These are phyloP conservation scores for Strigamia maritima DNA, from an alignment of 2,888 invertebrate species.

Conservation along the genomic window DNA sequence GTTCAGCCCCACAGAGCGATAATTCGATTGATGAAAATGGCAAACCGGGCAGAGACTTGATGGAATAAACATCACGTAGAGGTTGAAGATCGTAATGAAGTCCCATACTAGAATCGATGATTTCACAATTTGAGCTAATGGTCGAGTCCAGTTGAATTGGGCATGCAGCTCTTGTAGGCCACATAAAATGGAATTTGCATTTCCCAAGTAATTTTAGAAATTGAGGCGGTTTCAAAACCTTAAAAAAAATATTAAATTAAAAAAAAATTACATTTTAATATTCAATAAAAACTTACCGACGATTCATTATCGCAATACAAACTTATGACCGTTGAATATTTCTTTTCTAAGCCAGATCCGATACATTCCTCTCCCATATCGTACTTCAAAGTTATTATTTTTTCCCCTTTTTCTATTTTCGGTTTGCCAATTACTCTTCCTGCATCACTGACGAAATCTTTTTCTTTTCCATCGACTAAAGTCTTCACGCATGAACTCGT, in stretches of 20 bases:
- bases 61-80: neutral
- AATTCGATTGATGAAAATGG: neutral
- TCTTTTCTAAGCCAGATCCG: neutral
- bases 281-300: neutral
- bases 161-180: slow-evolving; percentile 36
- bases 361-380: slow-evolving; percentile 36
- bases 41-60: neutral
- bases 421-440: slow-evolving; percentile 25
- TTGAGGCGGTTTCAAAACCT: neutral
- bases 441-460: slow-evolving; percentile 18
- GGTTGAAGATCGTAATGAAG: neutral
- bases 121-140: neutral
- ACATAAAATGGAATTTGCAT: slow-evolving; percentile 33
- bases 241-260: neutral
- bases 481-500: slow-evolving; percentile 2
- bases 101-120: neutral
- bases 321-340: slow-evolving; percentile 38
- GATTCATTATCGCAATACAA: slow-evolving; percentile 33
- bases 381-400: slow-evolving; percentile 34
- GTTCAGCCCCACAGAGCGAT: neutral
- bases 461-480: slow-evolving; percentile 11
- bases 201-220: neutral
- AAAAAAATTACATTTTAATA: neutral
- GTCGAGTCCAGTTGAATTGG: neutral
- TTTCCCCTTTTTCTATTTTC: slow-evolving; percentile 27